These are phyloP conservation scores for Apantesis nais DNA, from an alignment of 2,888 invertebrate genomes.

Conservation along the genomic window DNA sequence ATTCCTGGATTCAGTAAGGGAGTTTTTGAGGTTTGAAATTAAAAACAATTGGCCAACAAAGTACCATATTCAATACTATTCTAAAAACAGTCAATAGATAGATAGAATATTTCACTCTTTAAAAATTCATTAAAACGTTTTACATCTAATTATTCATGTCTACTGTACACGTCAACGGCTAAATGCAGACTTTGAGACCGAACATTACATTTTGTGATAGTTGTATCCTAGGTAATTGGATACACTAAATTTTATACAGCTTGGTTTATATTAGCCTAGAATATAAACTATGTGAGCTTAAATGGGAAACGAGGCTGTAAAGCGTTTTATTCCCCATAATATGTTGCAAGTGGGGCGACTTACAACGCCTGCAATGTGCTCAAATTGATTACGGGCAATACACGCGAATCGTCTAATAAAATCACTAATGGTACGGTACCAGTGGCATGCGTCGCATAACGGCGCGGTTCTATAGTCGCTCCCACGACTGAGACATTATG, in stretches of 20 bases:
- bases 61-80: background rate
- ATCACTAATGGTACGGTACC: constrained; percentile 83
- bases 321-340: constrained; percentile 70
- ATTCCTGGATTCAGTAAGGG: background rate
- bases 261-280: constrained; percentile 60
- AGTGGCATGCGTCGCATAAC: constrained; percentile 83
- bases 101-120: background rate
- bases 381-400: constrained; percentile 81
- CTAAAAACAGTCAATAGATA: too few relatives aligned
- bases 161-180: background rate
- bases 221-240: constrained; percentile 58
- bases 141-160: background rate
- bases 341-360: constrained; percentile 73
- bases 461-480: constrained; percentile 68
- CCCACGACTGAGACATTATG: constrained; percentile 82
- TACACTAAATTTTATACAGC: constrained; percentile 63
- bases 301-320: constrained; percentile 62
- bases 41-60: background rate
- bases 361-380: constrained; percentile 64
- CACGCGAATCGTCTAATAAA: constrained; percentile 84
- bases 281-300: constrained; percentile 67
- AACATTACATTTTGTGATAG: constrained; percentile 59
- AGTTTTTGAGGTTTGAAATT: background rate
- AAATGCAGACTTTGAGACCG: constrained; percentile 3
- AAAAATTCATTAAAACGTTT: background rate